Conservation (phyloP, 2,113 vertebrate species). For the Panurus biarmicus region DNA sequence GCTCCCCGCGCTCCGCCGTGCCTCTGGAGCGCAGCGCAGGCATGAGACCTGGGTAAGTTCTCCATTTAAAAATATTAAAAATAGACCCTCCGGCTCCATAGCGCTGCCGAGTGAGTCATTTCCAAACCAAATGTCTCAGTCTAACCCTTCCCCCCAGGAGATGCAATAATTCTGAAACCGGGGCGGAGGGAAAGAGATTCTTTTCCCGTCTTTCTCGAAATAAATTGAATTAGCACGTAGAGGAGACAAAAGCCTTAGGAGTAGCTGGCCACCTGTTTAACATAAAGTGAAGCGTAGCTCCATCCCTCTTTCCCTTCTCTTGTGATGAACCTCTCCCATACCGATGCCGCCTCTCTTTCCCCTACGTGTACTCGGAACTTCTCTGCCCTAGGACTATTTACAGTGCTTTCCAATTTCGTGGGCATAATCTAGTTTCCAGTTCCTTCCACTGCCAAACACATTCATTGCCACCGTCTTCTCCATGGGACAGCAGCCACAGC, state of each 20-base stretch:
- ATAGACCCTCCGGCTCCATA: not conserved
- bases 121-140: not conserved
- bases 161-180: not conserved
- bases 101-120: slow-evolving; percentile 34
- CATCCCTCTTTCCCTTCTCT: not conserved
- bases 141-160: not conserved
- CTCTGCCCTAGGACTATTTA: not conserved
- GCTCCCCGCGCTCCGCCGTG: not conserved
- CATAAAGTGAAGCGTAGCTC: not conserved
- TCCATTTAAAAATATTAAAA: not conserved
- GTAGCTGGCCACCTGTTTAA: not conserved
- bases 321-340: not conserved
- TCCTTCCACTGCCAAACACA: not conserved
- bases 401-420: not conserved
- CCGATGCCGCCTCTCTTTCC: not conserved
- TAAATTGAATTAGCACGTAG: not conserved
- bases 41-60: not conserved
- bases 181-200: not conserved
- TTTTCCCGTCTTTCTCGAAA: not conserved
- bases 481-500: not conserved
- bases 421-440: not conserved
- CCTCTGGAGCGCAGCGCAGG: not conserved
- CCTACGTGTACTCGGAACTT: accelerated
- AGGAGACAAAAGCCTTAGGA: not conserved
- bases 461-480: not conserved